These are phyloP conservation scores for Coelinius sp. DNA, from an alignment of 2,888 invertebrate genomes.

Conservation along the genomic window DNA sequence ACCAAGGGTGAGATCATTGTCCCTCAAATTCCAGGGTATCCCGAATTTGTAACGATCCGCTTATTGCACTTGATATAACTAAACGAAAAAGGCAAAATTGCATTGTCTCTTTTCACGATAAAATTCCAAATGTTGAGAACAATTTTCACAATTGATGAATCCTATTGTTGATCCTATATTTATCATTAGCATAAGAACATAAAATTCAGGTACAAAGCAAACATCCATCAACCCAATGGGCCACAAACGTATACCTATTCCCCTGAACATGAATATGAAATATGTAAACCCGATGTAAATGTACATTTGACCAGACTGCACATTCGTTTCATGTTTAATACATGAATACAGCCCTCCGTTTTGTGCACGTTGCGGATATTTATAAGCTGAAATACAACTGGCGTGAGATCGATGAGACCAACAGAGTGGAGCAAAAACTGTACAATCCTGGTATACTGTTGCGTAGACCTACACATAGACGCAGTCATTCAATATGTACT, in stretches of 20 bases:
- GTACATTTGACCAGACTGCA: conserved; percentile 28
- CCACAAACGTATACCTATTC: conserved; percentile 1
- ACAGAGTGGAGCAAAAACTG: not conserved
- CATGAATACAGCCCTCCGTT: conserved; percentile 15
- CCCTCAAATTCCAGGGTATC: not conserved
- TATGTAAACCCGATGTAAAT: conserved; percentile 26
- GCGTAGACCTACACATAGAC: not conserved
- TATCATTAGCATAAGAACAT: not conserved
- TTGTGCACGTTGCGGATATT: conserved; percentile 20
- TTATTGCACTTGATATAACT: too few species aligned
- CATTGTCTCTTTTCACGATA: too few species aligned
- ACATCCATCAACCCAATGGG: not conserved
- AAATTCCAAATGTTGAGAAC: too few species aligned
- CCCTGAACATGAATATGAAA: conserved; percentile 19
- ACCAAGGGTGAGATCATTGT: not conserved
- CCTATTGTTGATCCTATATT: not conserved
- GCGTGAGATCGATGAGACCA: conserved; percentile 18
- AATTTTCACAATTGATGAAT: too few species aligned
- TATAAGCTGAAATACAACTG: conserved; percentile 15
- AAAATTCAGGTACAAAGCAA: not conserved
- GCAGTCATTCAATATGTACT: conserved; percentile 8
- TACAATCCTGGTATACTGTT: not conserved
- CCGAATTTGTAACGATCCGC: too few species aligned
- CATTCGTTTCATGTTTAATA: conserved; percentile 35
- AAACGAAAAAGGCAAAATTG: too few species aligned